A percentile compares a stretch with the other conserved stretches of the same genome.
phyloP scores from a whole-genome alignment of 2,113 vertebrate genomes.

The Syrrhaptes paradoxus region DNA sequence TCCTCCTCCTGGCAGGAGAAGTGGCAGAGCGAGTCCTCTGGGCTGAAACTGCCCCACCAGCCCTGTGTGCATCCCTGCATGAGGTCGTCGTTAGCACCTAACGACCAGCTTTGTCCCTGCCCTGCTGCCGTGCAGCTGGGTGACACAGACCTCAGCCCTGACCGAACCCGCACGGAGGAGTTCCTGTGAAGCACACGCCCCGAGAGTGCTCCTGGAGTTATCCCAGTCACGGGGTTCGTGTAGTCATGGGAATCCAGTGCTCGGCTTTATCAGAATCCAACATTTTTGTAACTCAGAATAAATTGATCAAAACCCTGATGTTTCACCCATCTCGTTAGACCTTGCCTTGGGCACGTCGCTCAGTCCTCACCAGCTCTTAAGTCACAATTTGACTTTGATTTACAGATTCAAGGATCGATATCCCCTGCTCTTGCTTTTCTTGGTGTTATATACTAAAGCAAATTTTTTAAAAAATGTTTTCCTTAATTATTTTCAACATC shows the following conservation, averaged over 20 bases:
- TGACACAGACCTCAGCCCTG: background rate
- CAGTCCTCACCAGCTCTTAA: background rate
- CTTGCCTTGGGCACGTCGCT: accelerated
- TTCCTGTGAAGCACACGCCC: background rate
- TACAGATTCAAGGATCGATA: background rate
- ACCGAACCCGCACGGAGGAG: background rate
- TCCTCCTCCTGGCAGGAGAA: background rate
- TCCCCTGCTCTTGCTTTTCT: background rate
- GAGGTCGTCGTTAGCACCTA: background rate
- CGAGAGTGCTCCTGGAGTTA: background rate
- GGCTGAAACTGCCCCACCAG: background rate
- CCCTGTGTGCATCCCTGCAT: background rate
- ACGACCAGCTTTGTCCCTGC: background rate
- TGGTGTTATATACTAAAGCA: background rate
- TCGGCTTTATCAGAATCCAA: background rate
- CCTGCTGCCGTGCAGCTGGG: background rate
- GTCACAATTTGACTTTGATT: background rate
- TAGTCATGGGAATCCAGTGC: background rate
- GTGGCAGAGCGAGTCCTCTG: background rate
- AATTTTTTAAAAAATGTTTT: background rate
- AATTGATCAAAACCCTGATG: background rate
- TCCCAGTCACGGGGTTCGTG: accelerated
- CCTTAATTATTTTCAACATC: background rate
- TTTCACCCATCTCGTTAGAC: background rate
- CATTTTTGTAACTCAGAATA: background rate